These are phyloP conservation scores for Hybognathus amarus DNA, from an alignment of 2,797 vertebrate genomes.

Conservation along the genomic window DNA sequence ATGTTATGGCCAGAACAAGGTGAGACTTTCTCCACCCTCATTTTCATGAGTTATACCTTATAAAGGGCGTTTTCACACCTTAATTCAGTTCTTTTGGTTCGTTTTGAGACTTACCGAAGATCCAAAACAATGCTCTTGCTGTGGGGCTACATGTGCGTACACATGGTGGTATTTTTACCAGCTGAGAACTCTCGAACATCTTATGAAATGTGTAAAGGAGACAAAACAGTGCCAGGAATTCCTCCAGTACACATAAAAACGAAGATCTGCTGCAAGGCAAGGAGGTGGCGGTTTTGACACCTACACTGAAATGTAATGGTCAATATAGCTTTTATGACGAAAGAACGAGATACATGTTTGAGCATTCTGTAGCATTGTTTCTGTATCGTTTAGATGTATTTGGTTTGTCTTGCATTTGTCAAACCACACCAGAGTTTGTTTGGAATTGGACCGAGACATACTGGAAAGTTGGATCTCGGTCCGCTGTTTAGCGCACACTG, in stretches of 20 bases:
- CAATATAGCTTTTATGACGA: background rate
- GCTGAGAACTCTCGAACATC: background rate
- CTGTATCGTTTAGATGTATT: background rate
- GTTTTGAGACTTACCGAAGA: background rate
- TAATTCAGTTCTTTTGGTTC: background rate
- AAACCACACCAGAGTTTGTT: background rate
- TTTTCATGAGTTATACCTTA: background rate
- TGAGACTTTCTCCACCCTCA: slow-evolving; percentile 64
- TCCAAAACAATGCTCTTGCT: background rate
- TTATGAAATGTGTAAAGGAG: background rate
- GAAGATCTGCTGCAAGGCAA: background rate
- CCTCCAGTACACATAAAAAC: background rate
- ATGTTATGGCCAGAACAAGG: slow-evolving; percentile 94
- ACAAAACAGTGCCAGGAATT: background rate
- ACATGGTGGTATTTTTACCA: background rate
- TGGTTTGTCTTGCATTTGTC: background rate
- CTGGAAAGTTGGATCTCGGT: background rate
- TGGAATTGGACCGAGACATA: background rate
- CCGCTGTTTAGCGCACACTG: background rate
- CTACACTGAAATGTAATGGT: background rate
- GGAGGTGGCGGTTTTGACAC: background rate
- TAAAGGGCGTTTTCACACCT: slow-evolving; percentile 2
- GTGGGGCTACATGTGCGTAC: background rate
- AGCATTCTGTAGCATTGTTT: background rate
- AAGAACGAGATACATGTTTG: background rate